Percentiles rank a stretch among this genome's conserved stretches.
phyloP scores from a whole-genome alignment of 2,113 vertebrate species.

The Delphinapterus leucas region DNA sequence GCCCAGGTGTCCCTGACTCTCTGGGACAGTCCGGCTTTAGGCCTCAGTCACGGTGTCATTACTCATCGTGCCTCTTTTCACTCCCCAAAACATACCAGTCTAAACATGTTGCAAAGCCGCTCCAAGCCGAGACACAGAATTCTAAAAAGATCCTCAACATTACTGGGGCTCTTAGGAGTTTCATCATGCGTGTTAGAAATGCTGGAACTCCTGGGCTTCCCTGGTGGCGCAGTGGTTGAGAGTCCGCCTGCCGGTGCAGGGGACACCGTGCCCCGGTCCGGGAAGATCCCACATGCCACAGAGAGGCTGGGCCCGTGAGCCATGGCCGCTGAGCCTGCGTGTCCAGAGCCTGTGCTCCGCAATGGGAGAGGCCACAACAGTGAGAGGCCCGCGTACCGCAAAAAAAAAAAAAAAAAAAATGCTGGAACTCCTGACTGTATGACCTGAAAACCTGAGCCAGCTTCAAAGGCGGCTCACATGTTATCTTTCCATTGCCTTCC shows the following conservation, averaged over 20 bases:
- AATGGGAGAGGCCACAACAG: too few species aligned
- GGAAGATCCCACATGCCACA: too few species aligned
- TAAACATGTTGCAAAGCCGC: accelerated
- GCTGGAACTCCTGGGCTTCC: not conserved
- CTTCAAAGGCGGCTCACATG: accelerated
- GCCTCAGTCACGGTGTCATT: accelerated
- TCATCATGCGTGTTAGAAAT: not conserved
- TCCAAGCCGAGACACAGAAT: not conserved
- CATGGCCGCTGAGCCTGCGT: too few species aligned
- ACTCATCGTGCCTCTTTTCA: not conserved
- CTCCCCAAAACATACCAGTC: accelerated
- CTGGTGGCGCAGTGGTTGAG: too few species aligned
- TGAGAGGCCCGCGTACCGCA: too few species aligned
- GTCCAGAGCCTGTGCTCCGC: too few species aligned
- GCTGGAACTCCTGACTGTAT: not conserved
- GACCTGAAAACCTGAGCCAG: accelerated
- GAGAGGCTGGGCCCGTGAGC: too few species aligned
- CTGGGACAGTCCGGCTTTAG: not conserved
- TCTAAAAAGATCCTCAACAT: not conserved
- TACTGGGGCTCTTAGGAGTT: not conserved
- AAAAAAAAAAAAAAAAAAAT: not conserved
- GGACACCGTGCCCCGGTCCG: too few species aligned
- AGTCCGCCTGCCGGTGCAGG: too few species aligned
- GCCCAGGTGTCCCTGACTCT: too few species aligned
- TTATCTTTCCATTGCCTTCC: not conserved